Conservation (phyloP, 2,797 vertebrate species). For the Tachyglossus aculeatus region DNA sequence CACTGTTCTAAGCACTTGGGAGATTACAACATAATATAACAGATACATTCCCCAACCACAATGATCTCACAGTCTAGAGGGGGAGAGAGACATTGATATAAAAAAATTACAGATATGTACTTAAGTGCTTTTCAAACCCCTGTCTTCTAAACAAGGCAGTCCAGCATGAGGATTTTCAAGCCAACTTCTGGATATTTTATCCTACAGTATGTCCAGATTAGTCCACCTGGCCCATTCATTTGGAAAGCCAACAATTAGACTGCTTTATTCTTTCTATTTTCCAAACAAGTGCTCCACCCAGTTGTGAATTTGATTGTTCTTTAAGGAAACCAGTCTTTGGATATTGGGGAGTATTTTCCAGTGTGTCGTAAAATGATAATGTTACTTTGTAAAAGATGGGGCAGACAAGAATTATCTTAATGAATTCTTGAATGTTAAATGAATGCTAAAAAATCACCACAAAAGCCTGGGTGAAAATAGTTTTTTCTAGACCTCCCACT, state of each 20-base stretch:
- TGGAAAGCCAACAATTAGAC: slow-evolving; percentile 7
- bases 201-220: slow-evolving; percentile 5
- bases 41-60: too few relatives aligned
- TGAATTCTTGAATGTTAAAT: too few relatives aligned
- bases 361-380: slow-evolving; percentile 14
- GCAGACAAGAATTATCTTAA: not conserved
- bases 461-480: too few relatives aligned
- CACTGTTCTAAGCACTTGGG: too few relatives aligned
- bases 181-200: slow-evolving; percentile 8
- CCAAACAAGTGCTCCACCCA: slow-evolving; percentile 51
- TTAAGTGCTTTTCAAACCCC: too few relatives aligned
- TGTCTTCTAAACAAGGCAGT: not conserved
- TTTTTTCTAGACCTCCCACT: too few relatives aligned
- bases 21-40: too few relatives aligned
- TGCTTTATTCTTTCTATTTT: slow-evolving; percentile 12
- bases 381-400: not conserved
- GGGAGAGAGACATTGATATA: too few relatives aligned
- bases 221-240: slow-evolving; percentile 33
- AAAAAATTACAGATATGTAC: too few relatives aligned
- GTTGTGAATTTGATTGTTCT: slow-evolving; percentile 19
- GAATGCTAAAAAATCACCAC: too few relatives aligned
- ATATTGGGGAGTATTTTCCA: slow-evolving; percentile 25
- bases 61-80: too few relatives aligned
- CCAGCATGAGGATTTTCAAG: not conserved
- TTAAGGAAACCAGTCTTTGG: slow-evolving; percentile 48